Evolutionary conservation across 2,888 invertebrate species (phyloP), one percentile per base, ranked within the genome.

Genomic region (Yponomeuta malinellus): DNA sequence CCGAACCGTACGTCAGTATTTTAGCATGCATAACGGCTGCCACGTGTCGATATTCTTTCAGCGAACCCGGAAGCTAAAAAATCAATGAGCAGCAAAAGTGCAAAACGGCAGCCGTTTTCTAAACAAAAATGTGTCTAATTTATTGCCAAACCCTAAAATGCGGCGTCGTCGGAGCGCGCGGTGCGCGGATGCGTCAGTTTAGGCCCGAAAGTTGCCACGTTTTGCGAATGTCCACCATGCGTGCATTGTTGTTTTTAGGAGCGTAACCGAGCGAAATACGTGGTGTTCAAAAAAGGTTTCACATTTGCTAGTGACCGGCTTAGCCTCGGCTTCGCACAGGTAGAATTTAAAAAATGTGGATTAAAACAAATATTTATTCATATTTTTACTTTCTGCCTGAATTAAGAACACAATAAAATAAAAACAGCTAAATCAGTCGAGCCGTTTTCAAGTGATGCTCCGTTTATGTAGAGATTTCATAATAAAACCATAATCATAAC

Each of bases 21-120:
- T 68, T 68, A 71, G 6, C 43, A 70, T 71, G 52, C 52, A 76
- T 83, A 86, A 85, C 83, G 81, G 79, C 78, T 69, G 85, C 83
- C 89, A 89, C 89, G 87, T 89, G 88, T 84, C 88, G 76, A 80
- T 82, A 83, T 85, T 81, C 81, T 77, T 78, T 77, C 76, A 73
- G 77, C 73, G 77, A 79, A 79, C 74, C 82, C 83, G 82, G 81
- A 84, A 83, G 78, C 81, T 84, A 87, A 87, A 87, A 69, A 69
- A 31, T 59, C 59, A 69, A 69, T 33, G 88, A 89, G 82, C 75
- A 89, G 82, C 75, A 80, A 86, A 81, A 88, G 88, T 86, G 81
- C 78, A 74, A 81, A 82, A 82, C 83, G 80, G 78, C 79, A 48
- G 67, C 37, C 59, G 78, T 79, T 81, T 83, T 83, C 78, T 81